Evolutionary conservation across 1,140 invertebrate genomes (phyloP).

Genomic region (Bombyx mandarina): DNA sequence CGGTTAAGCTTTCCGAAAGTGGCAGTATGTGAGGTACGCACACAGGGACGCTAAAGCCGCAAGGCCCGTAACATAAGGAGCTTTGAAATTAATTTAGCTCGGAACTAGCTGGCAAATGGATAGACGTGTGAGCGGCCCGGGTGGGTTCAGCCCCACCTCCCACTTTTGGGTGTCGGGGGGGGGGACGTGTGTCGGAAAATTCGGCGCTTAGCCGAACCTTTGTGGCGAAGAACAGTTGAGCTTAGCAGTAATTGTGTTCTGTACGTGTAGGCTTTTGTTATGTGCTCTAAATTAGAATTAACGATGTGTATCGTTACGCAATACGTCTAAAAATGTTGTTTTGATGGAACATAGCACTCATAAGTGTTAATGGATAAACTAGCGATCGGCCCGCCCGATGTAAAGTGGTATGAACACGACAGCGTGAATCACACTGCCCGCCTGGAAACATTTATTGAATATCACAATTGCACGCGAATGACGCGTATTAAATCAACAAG

Average conservation of each 20-base stretch:
- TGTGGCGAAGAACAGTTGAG: conserved; percentile 48
- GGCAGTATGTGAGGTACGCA: conserved; percentile 29
- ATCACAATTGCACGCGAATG: no score
- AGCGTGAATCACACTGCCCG: no score
- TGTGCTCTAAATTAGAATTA: no score
- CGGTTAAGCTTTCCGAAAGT: conserved; percentile 63
- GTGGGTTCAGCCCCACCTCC: conserved; percentile 20
- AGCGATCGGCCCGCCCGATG: no score
- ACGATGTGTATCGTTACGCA: no score
- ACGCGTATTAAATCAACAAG: no score
- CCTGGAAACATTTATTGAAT: no score
- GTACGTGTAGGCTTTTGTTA: conserved; percentile 1
- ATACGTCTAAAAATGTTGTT: no score
- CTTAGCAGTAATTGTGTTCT: conserved; percentile 53
- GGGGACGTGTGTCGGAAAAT: conserved; percentile 49
- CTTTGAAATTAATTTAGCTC: conserved; percentile 72
- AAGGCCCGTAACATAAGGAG: conserved; percentile 71
- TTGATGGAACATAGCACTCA: no score
- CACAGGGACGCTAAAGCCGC: conserved; percentile 62
- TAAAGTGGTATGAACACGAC: no score
- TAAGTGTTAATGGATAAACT: no score
- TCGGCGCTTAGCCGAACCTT: conserved; percentile 66
- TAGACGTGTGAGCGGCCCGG: conserved; percentile 64
- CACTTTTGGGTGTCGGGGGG: conserved; percentile 15
- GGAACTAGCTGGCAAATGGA: conserved; percentile 71